Percentiles rank a stretch among this genome's conserved stretches.
Conservation (phyloP, 92 coral and sea anemone species). For the Phenganax stokvisi region DNA sequence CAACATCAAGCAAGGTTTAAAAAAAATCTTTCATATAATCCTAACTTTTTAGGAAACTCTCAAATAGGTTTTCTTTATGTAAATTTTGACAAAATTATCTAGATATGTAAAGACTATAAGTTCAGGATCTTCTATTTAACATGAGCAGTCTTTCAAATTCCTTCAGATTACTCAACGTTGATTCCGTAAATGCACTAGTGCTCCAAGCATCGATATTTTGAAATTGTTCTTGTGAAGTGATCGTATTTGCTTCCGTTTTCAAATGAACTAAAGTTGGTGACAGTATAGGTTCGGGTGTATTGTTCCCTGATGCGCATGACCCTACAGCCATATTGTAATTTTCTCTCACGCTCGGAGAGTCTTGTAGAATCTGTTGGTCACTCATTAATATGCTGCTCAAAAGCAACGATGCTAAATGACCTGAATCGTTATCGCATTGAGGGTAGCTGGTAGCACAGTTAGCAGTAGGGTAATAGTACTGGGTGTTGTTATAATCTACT, state of each 20-base stretch:
- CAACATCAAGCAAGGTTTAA: no score
- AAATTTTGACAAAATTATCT: background rate
- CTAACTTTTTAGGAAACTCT: background rate
- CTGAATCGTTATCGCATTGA: background rate
- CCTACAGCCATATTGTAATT: background rate
- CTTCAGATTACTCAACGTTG: conserved; percentile 9
- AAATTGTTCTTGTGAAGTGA: background rate
- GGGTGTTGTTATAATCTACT: background rate
- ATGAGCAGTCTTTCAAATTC: conserved; percentile 29
- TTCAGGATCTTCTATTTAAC: conserved; percentile 17
- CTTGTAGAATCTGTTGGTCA: conserved; percentile 8
- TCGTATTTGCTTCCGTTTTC: background rate
- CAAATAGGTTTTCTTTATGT: background rate
- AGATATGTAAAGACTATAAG: background rate
- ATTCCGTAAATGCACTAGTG: background rate
- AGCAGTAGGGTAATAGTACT: background rate
- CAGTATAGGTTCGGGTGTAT: background rate
- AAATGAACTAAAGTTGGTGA: background rate
- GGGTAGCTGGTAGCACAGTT: conserved; percentile 5
- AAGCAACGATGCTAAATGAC: conserved; percentile 16
- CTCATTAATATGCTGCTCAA: conserved; percentile 20
- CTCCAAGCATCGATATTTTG: background rate
- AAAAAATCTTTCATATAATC: no score
- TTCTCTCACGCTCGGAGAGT: background rate
- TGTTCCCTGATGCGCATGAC: conserved; percentile 2